phyloP scores from a whole-genome alignment of 2,797 vertebrate species.

The Uromys caudimaculatus region DNA sequence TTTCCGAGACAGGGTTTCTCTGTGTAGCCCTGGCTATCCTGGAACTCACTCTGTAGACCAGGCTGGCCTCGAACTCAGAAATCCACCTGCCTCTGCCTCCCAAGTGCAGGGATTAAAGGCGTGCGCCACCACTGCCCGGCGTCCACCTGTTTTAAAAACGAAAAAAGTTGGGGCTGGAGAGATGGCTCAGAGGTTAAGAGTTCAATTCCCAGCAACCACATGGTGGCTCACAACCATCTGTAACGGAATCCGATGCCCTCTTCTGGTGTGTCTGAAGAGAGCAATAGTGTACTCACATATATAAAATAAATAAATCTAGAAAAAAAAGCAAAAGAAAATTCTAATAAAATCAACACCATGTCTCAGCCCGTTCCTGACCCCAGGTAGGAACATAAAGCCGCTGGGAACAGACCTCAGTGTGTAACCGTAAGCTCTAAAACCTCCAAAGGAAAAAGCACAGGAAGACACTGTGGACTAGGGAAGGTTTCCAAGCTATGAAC shows the following conservation, averaged over 20 bases:
- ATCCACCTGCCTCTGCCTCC: no score
- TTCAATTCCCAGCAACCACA: not conserved
- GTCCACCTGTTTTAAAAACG: not conserved
- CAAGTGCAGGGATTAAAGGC: no score
- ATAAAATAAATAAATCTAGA: not conserved
- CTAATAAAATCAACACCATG: not conserved
- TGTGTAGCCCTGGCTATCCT: no score
- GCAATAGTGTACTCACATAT: not conserved
- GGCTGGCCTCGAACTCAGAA: no score
- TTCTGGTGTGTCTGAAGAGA: not conserved
- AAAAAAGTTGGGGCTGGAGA: not conserved
- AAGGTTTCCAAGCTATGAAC: not conserved
- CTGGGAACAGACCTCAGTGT: not conserved
- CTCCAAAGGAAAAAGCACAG: not conserved
- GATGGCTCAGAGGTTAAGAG: not conserved
- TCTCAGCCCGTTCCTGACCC: not conserved
- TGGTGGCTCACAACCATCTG: not conserved
- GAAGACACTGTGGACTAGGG: not conserved
- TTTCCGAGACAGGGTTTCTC: no score
- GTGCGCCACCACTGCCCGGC: no score
- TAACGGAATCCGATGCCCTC: not conserved
- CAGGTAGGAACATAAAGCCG: not conserved
- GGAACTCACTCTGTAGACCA: no score
- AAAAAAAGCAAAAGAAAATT: not conserved
- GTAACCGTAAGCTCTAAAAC: not conserved